phyloP scores from a whole-genome alignment of 2,797 vertebrate species.

The Lophius americanus region DNA sequence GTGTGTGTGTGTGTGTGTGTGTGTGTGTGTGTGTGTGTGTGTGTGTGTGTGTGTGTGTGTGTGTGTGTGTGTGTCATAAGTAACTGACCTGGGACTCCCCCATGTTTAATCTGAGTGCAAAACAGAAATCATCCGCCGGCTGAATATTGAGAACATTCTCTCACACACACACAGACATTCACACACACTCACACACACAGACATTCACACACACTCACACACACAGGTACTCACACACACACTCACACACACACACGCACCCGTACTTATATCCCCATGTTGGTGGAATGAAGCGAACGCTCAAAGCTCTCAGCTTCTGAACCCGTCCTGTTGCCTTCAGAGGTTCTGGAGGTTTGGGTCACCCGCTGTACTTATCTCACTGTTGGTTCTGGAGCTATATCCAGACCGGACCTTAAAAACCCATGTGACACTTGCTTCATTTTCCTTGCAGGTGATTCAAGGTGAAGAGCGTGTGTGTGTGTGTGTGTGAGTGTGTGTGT shows the following conservation, averaged over 20 bases:
- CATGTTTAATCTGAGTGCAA: conserved; percentile 81
- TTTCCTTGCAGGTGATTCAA: not conserved
- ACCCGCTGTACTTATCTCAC: conserved; percentile 32
- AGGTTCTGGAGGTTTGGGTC: conserved; percentile 47
- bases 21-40: conserved; percentile 24
- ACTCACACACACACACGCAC: conserved; percentile 23
- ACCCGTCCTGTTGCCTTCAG: conserved; percentile 40
- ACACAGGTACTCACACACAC: conserved; percentile 24
- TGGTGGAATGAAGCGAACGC: conserved; percentile 72
- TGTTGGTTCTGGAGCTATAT: conserved; percentile 20
- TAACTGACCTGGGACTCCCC: conserved; percentile 81
- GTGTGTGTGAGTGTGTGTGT: conserved; percentile 34
- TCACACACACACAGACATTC: too few species aligned
- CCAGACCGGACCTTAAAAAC: conserved; percentile 9
- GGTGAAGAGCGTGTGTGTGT: conserved; percentile 11
- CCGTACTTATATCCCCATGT: conserved; percentile 55
- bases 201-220: conserved; percentile 2
- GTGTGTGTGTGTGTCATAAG: conserved; percentile 76
- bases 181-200: too few species aligned
- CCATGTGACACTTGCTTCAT: conserved; percentile 5
- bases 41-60: conserved; percentile 63
- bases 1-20: conserved; percentile 10
- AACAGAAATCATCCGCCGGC: conserved; percentile 76
- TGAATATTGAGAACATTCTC: conserved; percentile 71
- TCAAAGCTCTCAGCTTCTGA: conserved; percentile 57